Base-by-base conservation (phyloP, 1,140 invertebrate species). In the Eumeta japonica region DNA sequence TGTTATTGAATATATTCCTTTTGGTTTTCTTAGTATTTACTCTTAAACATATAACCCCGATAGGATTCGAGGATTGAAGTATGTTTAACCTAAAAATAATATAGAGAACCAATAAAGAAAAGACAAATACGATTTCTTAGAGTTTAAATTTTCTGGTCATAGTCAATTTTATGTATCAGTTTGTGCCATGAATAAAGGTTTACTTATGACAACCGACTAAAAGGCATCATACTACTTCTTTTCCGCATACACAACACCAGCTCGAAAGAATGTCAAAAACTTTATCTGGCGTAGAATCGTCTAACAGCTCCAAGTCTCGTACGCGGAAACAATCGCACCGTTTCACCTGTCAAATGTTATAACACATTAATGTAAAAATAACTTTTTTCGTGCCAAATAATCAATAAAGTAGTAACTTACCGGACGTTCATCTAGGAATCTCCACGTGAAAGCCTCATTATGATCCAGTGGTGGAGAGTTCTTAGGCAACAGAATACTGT, bases 291-390 rank as follows among this genome's bases (percentile, higher is more conserved):
- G 40, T 63, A 4, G 56, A 50, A 45, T 74, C 70, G 35, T 70
- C 67, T 13, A 70, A 42, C 37, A 66, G 46, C 45, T 60, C 51
- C 12, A 72, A 51, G 49, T 74, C 62, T 7, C 52, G 66, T 3
- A 68, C 37, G 29, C 52, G 58, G 47, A 71, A 68, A 35, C 70
- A 74, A 58, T 74, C 66, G 41, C 70, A 74, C 52, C 66, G 70
- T 46, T 62, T 63, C 12, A 70, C 55, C 68, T 73, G 46, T 7
- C 20, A 5, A 7, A 24, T 7, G n/a, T 24, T 24, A 7, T 5
- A 24, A 7, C 20, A 7, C n/a, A 24, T 7, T 24, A 24, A 24
- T 24, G 5, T 24, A 7, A 24, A 5, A 5, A 24, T 24, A 24
- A 24, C 5, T 5, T 7, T 24, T 24, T 7, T 24, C 5, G 20